Percentiles rank a stretch among this genome's conserved stretches.
Evolutionary conservation across 2,113 vertebrate species (phyloP).

Genomic region (Erythrocercus mccallii): DNA sequence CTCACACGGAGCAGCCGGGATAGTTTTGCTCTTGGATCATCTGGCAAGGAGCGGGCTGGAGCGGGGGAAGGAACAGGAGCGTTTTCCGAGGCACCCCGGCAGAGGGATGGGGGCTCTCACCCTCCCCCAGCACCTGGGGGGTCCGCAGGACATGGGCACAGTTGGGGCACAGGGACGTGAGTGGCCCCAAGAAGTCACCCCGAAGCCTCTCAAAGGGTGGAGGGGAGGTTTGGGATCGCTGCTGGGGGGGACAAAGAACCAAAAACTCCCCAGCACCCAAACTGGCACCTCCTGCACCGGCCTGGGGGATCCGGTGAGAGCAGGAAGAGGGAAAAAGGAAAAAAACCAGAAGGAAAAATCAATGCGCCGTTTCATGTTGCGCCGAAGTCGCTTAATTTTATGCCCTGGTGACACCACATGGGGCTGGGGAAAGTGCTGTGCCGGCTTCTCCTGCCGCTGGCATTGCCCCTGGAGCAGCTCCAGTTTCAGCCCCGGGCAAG

Average conservation of each 20-base stretch:
- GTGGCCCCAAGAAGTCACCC: fast-evolving
- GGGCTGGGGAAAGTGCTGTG: slow-evolving; percentile 22
- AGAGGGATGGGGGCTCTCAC: fast-evolving
- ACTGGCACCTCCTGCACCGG: not conserved
- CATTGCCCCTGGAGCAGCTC: not conserved
- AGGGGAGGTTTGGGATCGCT: not conserved
- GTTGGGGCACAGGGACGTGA: not conserved
- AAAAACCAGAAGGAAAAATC: not conserved
- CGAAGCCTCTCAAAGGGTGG: fast-evolving
- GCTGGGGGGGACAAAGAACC: fast-evolving
- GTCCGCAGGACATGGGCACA: fast-evolving
- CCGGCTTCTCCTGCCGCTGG: not conserved
- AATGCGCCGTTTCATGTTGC: slow-evolving; percentile 3
- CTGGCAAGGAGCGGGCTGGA: not conserved
- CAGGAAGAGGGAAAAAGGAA: fast-evolving
- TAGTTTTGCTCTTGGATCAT: slow-evolving; percentile 55
- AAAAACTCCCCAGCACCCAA: not conserved
- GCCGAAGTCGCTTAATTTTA: slow-evolving; percentile 20
- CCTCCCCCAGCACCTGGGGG: not conserved
- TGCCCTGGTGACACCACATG: not conserved
- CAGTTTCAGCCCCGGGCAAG: not conserved
- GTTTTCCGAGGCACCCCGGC: not conserved
- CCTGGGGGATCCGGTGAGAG: fast-evolving
- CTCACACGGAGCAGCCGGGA: slow-evolving; percentile 11
- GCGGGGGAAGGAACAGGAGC: not conserved